A percentile compares a stretch with the other conserved stretches of the same genome.
phyloP scores from a whole-genome alignment of 2,888 invertebrate genomes.

The Mesodorylaimus sp. region DNA sequence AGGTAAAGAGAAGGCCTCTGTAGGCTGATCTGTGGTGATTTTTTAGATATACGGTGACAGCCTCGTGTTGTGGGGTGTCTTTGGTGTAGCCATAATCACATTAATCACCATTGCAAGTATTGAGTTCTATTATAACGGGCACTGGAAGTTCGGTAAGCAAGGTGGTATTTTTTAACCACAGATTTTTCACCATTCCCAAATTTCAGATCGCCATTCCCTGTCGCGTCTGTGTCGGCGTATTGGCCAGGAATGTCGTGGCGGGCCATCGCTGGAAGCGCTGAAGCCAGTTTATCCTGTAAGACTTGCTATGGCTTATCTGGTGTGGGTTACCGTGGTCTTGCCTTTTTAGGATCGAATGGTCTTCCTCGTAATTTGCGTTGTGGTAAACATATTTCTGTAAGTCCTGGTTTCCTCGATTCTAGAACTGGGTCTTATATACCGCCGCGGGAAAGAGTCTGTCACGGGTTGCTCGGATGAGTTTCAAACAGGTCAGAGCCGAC shows the following conservation, averaged over 20 bases:
- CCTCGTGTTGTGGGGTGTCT: no score
- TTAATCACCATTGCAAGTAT: constrained; percentile 44
- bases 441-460: no score
- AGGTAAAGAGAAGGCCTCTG: no score
- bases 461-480: no score
- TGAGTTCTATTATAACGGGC: constrained; percentile 40
- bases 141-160: constrained; percentile 40
- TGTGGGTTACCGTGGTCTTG: constrained; percentile 5
- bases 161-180: no score
- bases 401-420: no score
- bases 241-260: constrained; percentile 5
- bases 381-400: constrained; percentile 32
- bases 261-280: background rate
- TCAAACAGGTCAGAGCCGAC: no score
- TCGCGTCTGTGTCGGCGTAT: background rate
- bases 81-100: constrained; percentile 47
- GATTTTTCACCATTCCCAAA: background rate
- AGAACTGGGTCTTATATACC: no score
- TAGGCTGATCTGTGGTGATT: no score
- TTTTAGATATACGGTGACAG: no score
- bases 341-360: constrained; percentile 35
- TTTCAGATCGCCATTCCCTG: no score
- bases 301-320: background rate
- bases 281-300: background rate
- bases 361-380: constrained; percentile 33